Conservation (phyloP, 2,888 invertebrate genomes). For the Trypoxylon attenuatum region DNA sequence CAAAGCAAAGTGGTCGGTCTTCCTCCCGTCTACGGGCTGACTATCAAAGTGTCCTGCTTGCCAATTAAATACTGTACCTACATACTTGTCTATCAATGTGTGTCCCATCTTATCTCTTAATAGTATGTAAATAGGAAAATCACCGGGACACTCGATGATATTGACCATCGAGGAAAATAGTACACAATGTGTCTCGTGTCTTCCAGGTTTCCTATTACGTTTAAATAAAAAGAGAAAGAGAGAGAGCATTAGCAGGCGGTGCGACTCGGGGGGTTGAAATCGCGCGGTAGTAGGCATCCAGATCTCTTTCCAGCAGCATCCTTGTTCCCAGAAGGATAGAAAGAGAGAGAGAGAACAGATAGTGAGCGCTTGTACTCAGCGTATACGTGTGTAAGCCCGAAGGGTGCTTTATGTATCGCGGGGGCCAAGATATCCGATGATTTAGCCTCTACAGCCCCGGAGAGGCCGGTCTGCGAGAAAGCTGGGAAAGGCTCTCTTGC, state of each 20-base stretch:
- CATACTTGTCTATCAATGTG: conserved; percentile 63
- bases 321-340: conserved; percentile 44
- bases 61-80: conserved; percentile 71
- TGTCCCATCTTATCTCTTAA: conserved; percentile 67
- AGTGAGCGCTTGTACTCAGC: conserved; percentile 37
- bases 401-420: conserved; percentile 75
- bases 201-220: too few species aligned
- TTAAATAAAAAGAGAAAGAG: too few species aligned
- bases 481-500: too few species aligned
- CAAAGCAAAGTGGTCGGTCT: conserved; percentile 64
- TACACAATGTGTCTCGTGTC: too few species aligned
- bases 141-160: not conserved
- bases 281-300: conserved; percentile 22
- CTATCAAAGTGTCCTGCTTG: conserved; percentile 61
- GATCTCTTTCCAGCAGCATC: conserved; percentile 38
- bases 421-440: conserved; percentile 74
- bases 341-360: too few species aligned
- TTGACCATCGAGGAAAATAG: conserved; percentile 11
- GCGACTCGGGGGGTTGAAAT: not conserved
- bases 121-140: conserved; percentile 64
- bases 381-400: conserved; percentile 71
- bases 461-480: conserved; percentile 54
- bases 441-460: conserved; percentile 72
- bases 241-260: too few species aligned
- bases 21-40: conserved; percentile 47